phyloP scores from a whole-genome alignment of 2,888 invertebrate genomes.

The Chalcosyrphus nemorum region DNA sequence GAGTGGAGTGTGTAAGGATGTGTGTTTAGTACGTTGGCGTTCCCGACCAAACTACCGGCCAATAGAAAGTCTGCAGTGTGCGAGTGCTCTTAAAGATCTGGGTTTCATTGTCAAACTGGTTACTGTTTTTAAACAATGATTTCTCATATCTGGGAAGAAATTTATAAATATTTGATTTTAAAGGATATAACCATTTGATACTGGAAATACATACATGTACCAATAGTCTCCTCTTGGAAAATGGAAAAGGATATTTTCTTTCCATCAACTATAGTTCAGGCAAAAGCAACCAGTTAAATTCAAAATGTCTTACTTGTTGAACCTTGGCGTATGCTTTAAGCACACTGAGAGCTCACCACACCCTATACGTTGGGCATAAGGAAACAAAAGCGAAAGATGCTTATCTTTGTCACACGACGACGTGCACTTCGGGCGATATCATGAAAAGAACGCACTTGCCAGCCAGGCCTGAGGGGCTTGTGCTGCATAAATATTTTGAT shows the following conservation, averaged over 20 bases:
- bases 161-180: too few species aligned
- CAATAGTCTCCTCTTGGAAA: neutral
- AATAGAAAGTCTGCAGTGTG: too few species aligned
- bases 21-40: too few species aligned
- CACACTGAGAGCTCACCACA: constrained; percentile 7
- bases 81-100: too few species aligned
- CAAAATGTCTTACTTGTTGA: constrained; percentile 53
- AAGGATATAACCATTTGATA: too few species aligned
- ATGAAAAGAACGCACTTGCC: constrained; percentile 62
- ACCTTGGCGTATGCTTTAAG: constrained; percentile 29
- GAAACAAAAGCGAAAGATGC: constrained; percentile 58
- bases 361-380: constrained; percentile 28
- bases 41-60: too few species aligned
- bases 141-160: too few species aligned
- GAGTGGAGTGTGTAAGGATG: too few species aligned
- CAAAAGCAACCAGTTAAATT: constrained; percentile 27
- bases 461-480: constrained; percentile 42
- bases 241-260: neutral
- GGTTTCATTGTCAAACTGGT: too few species aligned
- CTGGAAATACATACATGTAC: too few species aligned
- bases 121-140: too few species aligned
- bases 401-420: constrained; percentile 68
- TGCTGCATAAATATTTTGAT: constrained; percentile 54
- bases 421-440: constrained; percentile 50
- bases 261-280: neutral